These are phyloP conservation scores for Amblyopsis hoosieri DNA, from an alignment of 2,797 vertebrate genomes.

Conservation along the genomic window DNA sequence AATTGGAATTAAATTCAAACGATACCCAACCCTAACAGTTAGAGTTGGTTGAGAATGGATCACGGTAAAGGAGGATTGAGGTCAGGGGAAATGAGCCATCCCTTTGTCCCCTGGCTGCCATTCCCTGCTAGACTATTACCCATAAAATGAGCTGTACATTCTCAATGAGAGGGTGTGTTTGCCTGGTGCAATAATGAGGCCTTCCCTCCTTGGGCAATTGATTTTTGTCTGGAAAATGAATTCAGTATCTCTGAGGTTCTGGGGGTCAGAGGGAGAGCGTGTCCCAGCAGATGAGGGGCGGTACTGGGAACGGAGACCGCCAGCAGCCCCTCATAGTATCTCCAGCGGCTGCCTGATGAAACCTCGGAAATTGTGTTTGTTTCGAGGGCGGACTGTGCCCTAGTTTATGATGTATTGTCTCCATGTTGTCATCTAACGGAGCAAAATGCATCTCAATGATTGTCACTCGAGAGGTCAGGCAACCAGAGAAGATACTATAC, in stretches of 20 bases:
- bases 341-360: slow-evolving; percentile 58
- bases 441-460: slow-evolving; percentile 52
- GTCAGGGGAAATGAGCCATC: slow-evolving; percentile 60
- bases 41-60: slow-evolving; percentile 68
- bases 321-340: slow-evolving; percentile 3
- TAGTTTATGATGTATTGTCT: slow-evolving; percentile 66
- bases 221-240: slow-evolving; percentile 78
- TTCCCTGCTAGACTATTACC: slow-evolving; percentile 64
- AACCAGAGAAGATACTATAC: slow-evolving; percentile 39
- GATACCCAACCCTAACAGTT: slow-evolving; percentile 4
- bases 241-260: slow-evolving; percentile 59
- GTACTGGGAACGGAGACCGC: slow-evolving; percentile 30
- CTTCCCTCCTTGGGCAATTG: slow-evolving; percentile 68
- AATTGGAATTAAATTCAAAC: no score
- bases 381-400: slow-evolving; percentile 45
- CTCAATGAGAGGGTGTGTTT: slow-evolving; percentile 61
- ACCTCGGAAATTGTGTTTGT: slow-evolving; percentile 33
- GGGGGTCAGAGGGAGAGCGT: slow-evolving; percentile 66
- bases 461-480: slow-evolving; percentile 23
- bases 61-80: slow-evolving; percentile 34
- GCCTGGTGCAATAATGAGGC: slow-evolving; percentile 60
- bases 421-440: slow-evolving; percentile 30
- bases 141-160: slow-evolving; percentile 62
- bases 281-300: slow-evolving; percentile 66
- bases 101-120: slow-evolving; percentile 58